Evolutionary conservation across 2,888 invertebrate genomes (phyloP).

Genomic region (Pecten maximus): DNA sequence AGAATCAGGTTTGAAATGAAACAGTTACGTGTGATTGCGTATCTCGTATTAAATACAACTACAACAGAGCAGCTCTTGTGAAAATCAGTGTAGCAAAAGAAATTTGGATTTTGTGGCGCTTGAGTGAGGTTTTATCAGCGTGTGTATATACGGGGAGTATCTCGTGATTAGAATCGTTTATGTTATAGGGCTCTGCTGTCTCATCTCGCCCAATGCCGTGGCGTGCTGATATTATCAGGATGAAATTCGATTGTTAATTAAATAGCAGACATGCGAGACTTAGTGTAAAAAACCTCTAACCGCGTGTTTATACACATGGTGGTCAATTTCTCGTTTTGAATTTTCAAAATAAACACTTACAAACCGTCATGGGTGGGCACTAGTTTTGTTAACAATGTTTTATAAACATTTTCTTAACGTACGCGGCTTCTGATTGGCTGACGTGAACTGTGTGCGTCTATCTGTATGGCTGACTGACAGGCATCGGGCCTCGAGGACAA

Average conservation of each 20-base stretch:
- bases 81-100: slow-evolving; percentile 32
- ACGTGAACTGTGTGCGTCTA: slow-evolving; percentile 46
- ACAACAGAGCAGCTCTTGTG: slow-evolving; percentile 10
- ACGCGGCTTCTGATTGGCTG: slow-evolving; percentile 61
- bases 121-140: background rate
- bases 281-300: slow-evolving; percentile 53
- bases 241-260: slow-evolving; percentile 52
- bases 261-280: slow-evolving; percentile 46
- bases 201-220: slow-evolving; percentile 12
- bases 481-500: slow-evolving; percentile 56
- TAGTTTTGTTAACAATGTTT: slow-evolving; percentile 69
- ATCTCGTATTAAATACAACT: background rate
- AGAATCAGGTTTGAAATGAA: slow-evolving; percentile 11
- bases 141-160: background rate
- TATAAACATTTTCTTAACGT: slow-evolving; percentile 63
- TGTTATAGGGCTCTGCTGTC: background rate
- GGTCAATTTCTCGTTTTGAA: slow-evolving; percentile 75
- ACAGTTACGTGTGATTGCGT: background rate
- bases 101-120: background rate
- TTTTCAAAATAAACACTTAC: slow-evolving; percentile 74
- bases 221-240: slow-evolving; percentile 39
- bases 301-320: slow-evolving; percentile 75
- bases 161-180: slow-evolving; percentile 12
- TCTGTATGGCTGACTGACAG: slow-evolving; percentile 57
- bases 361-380: slow-evolving; percentile 72